Evolutionary conservation across 2,888 invertebrate genomes (phyloP).

Genomic region (Calameuta pallipes): DNA sequence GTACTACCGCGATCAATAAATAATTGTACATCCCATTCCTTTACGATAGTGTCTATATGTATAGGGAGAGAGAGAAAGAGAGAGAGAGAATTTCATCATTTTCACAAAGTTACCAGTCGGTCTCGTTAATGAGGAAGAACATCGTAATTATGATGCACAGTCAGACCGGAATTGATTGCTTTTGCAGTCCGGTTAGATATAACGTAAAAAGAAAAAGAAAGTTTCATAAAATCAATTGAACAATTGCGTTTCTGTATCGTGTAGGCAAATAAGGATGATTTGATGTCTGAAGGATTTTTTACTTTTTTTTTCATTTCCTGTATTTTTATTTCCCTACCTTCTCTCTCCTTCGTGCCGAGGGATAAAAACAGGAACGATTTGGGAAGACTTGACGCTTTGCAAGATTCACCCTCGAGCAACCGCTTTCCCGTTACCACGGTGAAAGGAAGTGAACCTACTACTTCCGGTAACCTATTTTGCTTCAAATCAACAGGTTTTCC

Average conservation of each 20-base stretch:
- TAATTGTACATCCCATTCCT: too few species aligned
- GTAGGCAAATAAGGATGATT: not conserved
- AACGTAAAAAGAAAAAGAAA: not conserved
- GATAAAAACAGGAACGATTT: not conserved
- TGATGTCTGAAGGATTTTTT: not conserved
- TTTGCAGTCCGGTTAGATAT: not conserved
- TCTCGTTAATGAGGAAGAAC: too few species aligned
- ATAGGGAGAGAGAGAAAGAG: too few species aligned
- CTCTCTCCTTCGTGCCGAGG: not conserved
- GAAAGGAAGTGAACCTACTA: not conserved
- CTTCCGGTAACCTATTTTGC: slow-evolving; percentile 14
- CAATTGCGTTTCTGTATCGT: not conserved
- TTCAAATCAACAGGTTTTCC: slow-evolving; percentile 38
- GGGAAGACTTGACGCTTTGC: not conserved
- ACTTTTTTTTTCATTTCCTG: not conserved
- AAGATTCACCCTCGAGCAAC: not conserved
- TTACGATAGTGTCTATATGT: too few species aligned
- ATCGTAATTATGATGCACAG: not conserved
- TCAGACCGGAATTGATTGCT: not conserved
- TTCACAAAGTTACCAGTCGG: too few species aligned
- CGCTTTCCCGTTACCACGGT: not conserved
- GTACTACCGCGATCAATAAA: too few species aligned
- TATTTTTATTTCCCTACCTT: not conserved
- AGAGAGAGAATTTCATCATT: too few species aligned
- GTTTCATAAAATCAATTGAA: not conserved